Percentiles rank a stretch among this genome's conserved stretches.
Conservation (phyloP, 1,140 invertebrate genomes). For the Zelostemma sp. region DNA sequence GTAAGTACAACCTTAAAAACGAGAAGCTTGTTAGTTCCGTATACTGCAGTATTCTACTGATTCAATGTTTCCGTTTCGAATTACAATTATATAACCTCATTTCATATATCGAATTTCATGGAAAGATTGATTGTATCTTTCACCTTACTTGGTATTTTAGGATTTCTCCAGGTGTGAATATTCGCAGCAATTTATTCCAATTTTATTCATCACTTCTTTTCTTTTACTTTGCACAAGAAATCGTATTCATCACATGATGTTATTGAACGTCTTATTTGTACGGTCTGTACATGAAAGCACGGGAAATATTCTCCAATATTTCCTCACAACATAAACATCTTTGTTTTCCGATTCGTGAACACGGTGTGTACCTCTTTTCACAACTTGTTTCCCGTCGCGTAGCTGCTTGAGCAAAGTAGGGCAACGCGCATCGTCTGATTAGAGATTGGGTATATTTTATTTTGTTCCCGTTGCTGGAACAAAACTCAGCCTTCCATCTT, state of each 20-base stretch:
- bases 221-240: not conserved
- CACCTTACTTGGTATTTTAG: too few species aligned
- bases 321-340: constrained; percentile 9
- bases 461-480: constrained; percentile 17
- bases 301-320: constrained; percentile 21
- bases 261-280: constrained; percentile 46
- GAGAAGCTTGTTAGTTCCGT: too few species aligned
- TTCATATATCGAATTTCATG: too few species aligned
- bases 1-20: too few species aligned
- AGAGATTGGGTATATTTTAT: constrained; percentile 53
- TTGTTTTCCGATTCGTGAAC: constrained; percentile 14
- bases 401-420: constrained; percentile 38
- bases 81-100: too few species aligned
- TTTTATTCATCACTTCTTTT: not conserved
- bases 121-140: too few species aligned
- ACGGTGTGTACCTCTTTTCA: constrained; percentile 9
- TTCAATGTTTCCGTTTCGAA: too few species aligned
- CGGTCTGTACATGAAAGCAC: constrained; percentile 4
- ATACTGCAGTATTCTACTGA: too few species aligned
- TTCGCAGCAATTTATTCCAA: not conserved
- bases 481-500: not conserved
- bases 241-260: constrained; percentile 28
- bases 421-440: constrained; percentile 48
- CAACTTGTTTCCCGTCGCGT: constrained; percentile 8
- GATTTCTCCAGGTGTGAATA: not conserved